Evolutionary conservation across 2,113 vertebrate genomes (phyloP), one percentile per base, ranked within the genome.

Genomic region (Oryctolagus cuniculus): DNA sequence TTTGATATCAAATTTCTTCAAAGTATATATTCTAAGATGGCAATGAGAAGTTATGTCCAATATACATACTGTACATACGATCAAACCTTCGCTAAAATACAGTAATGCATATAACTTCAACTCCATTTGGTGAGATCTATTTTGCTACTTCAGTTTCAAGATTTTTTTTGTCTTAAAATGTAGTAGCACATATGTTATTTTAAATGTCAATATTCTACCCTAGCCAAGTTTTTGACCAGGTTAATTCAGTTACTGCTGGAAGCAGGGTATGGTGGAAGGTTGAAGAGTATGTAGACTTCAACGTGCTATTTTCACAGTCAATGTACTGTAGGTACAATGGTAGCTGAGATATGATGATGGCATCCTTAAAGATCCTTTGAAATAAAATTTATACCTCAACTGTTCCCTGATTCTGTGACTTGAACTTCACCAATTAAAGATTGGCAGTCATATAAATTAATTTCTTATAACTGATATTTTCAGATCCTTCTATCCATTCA

Each of bases 61-160:
- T 80, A 70, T 61, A 19, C 67, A 25, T 66, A 64, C 27, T 63
- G 92, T 81, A 81, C 53, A 44, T 72, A 88, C 25, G 82, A 92
- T 53, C 2, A 38, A 67, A 53, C 21, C 13, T 90, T 80, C 85
- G 34, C 34, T 86, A 85, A 64, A 75, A 58, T 31, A 11, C 53
- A 24, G 38, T 55, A 21, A 38, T 21, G 7, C 67, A 51, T 83
- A 85, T 89, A 81, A 69, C 75, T 81, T 92, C 78, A 90, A 10
- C 51, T 38, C 31, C 24, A 63, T 80, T 94, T 64, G 49, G 67
- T 53, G 67, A 88, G 78, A 77, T 94, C 75, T 67, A 24, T 96
- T 89, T 66, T 15, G 19, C 51, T 51, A 53, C 70, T 86, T 87
- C 2, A 67, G 55, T 63, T 72, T 92, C 4, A 15, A 81, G 61